Evolutionary conservation across 2,797 vertebrate genomes (phyloP).

Genomic region (Macrochelys suwanniensis): DNA sequence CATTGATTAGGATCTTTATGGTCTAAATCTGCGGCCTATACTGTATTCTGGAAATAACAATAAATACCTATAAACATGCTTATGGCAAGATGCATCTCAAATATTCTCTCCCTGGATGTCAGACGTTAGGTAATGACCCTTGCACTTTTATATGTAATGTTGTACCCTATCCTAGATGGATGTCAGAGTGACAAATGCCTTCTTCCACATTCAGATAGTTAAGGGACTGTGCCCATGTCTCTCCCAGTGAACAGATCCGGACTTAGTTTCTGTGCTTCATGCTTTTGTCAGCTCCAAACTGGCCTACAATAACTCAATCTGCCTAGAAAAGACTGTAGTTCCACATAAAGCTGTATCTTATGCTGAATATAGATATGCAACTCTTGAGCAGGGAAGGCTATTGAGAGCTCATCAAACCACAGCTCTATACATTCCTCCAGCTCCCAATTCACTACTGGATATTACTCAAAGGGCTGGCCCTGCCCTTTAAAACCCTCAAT

Average conservation of each 20-base stretch:
- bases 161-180: rapidly evolving
- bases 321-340: background rate
- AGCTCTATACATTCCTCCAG: background rate
- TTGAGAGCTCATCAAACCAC: no score
- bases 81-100: rapidly evolving
- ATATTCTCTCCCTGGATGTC: rapidly evolving
- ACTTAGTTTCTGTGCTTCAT: background rate
- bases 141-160: background rate
- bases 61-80: rapidly evolving
- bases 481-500: background rate
- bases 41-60: rapidly evolving
- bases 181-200: background rate
- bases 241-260: background rate
- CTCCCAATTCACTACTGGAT: background rate
- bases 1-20: background rate
- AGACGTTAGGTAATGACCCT: background rate
- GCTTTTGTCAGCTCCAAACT: background rate
- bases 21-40: rapidly evolving
- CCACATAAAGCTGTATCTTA: background rate
- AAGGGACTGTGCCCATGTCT: background rate
- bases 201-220: background rate
- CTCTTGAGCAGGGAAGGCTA: background rate
- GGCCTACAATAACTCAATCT: background rate
- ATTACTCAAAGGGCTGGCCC: background rate
- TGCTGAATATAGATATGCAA: no score